These are phyloP conservation scores for Nebria ingens DNA, from an alignment of 1,140 invertebrate genomes.

Conservation along the genomic window DNA sequence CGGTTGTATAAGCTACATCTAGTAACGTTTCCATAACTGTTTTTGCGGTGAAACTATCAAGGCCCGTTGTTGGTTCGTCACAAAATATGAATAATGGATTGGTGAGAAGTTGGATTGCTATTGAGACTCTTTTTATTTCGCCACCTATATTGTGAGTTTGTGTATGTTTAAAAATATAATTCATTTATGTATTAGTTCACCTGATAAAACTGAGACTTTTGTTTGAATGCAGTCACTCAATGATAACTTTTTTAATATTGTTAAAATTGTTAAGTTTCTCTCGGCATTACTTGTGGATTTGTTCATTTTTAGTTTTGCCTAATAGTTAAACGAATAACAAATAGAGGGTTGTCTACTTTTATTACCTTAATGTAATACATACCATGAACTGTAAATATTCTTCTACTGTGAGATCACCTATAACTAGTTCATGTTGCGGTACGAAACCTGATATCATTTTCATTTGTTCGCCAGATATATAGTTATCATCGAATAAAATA, in stretches of 20 bases:
- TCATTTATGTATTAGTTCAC: conserved; percentile 33
- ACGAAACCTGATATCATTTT: conserved; percentile 60
- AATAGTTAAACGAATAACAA: conserved; percentile 18
- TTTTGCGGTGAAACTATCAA: conserved; percentile 72
- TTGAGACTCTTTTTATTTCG: conserved; percentile 72
- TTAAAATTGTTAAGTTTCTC: conserved; percentile 36
- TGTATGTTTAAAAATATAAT: conserved; percentile 57
- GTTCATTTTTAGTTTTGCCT: conserved; percentile 49
- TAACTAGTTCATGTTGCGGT: conserved; percentile 57
- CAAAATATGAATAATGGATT: conserved; percentile 70
- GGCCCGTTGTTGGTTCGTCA: conserved; percentile 72
- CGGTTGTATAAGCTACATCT: conserved; percentile 48
- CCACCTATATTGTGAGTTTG: conserved; percentile 69
- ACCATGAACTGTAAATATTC: conserved; percentile 72
- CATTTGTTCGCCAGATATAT: conserved; percentile 48
- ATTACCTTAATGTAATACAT: no score
- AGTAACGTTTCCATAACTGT: conserved; percentile 59
- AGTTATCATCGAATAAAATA: conserved; percentile 54
- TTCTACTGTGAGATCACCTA: conserved; percentile 54
- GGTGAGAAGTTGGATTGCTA: conserved; percentile 65
- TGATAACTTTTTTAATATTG: conserved; percentile 48
- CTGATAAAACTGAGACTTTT: conserved; percentile 28
- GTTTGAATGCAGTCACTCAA: conserved; percentile 36
- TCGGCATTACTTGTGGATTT: conserved; percentile 33
- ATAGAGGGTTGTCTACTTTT: conserved; percentile 4